Percentiles rank a stretch among this genome's conserved stretches.
Evolutionary conservation across 2,888 invertebrate genomes (phyloP).

Genomic region (Lasiommata megera): DNA sequence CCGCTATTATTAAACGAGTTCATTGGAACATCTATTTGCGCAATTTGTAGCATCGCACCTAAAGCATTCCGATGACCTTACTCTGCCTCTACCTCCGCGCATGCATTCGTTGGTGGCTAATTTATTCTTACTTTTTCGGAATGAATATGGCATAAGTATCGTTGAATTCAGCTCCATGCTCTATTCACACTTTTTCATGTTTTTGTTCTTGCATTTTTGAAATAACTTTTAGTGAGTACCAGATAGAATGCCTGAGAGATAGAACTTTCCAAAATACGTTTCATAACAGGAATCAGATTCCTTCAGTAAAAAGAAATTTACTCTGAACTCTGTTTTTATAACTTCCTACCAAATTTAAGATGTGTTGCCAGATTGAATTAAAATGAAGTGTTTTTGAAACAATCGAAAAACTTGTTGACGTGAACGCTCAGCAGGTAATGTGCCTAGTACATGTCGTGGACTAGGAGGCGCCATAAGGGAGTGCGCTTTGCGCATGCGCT

Average conservation of each 20-base stretch:
- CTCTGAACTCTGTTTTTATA: too few species aligned
- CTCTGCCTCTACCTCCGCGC: conserved; percentile 52
- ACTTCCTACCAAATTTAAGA: too few species aligned
- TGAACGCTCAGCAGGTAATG: not conserved
- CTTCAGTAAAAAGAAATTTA: too few species aligned
- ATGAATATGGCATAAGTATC: conserved; percentile 12
- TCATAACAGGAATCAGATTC: too few species aligned
- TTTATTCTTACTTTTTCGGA: conserved; percentile 22
- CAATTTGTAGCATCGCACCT: conserved; percentile 73
- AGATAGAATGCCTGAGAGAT: too few species aligned
- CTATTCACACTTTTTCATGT: not conserved
- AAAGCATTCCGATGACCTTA: conserved; percentile 73
- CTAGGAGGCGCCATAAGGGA: conserved; percentile 36
- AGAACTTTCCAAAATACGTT: too few species aligned
- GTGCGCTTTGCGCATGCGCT: conserved; percentile 75
- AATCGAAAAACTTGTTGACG: conserved; percentile 2
- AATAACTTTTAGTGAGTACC: too few species aligned
- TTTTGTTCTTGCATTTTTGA: too few species aligned
- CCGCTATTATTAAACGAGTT: conserved; percentile 79
- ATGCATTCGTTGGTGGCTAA: conserved; percentile 33
- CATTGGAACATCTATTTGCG: conserved; percentile 81
- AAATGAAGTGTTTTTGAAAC: not conserved
- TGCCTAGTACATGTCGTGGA: too few species aligned
- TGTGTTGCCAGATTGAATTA: not conserved
- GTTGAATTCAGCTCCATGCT: not conserved